phyloP scores from a whole-genome alignment of 2,797 vertebrate species.

The Allobates femoralis region DNA sequence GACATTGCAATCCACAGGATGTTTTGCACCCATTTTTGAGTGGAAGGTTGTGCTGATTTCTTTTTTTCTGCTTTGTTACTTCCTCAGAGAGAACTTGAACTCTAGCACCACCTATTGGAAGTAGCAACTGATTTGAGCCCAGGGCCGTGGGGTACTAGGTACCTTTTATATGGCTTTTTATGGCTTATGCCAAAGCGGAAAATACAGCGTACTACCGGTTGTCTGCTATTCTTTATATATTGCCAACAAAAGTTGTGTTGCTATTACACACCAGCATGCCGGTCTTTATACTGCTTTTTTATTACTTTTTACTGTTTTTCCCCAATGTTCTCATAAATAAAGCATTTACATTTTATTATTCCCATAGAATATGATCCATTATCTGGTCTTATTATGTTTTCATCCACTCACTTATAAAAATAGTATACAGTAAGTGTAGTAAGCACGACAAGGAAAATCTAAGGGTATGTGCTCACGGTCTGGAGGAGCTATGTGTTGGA shows the following conservation, averaged over 20 bases:
- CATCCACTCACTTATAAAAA: neutral
- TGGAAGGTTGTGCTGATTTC: too few relatives aligned
- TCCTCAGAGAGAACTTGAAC: too few relatives aligned
- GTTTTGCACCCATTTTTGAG: too few relatives aligned
- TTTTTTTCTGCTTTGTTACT: too few relatives aligned
- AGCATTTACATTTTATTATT: conserved; percentile 12
- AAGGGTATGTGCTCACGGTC: too few relatives aligned
- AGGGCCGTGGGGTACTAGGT: too few relatives aligned
- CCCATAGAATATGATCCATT: neutral
- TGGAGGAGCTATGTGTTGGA: too few relatives aligned
- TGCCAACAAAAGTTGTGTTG: conserved; percentile 4
- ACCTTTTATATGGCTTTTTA: conserved; percentile 28
- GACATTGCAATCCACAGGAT: too few relatives aligned
- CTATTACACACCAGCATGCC: neutral
- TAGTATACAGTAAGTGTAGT: neutral
- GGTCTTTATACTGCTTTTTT: neutral
- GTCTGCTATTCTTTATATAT: neutral
- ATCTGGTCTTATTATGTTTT: neutral
- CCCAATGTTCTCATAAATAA: conserved; percentile 16
- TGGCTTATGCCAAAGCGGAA: conserved; percentile 21
- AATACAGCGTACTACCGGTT: neutral
- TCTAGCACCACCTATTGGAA: too few relatives aligned
- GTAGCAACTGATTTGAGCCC: too few relatives aligned
- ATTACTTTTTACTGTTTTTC: conserved; percentile 2
- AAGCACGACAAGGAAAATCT: neutral